A percentile compares a stretch with the other conserved stretches of the same genome.
Conservation (phyloP, 2,113 vertebrate species). For the Upupa epops region DNA sequence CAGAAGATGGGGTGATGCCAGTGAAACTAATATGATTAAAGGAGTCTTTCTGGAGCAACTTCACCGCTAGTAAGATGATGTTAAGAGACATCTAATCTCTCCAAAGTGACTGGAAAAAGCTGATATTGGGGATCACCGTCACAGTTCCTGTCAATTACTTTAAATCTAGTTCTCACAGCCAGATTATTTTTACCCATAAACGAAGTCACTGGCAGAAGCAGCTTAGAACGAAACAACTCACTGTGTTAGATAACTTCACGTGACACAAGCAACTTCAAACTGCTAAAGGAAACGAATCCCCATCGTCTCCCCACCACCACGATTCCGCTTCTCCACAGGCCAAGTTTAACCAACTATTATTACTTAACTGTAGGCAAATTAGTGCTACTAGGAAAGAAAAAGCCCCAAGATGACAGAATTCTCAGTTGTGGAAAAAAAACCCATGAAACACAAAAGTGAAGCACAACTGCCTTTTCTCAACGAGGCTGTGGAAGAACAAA, state of each 20-base stretch:
- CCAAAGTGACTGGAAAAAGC: conserved; percentile 59
- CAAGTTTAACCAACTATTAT: conserved; percentile 24
- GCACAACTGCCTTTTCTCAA: not conserved
- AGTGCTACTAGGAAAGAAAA: not conserved
- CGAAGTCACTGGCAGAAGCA: conserved; percentile 41
- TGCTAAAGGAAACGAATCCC: not conserved
- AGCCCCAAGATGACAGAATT: not conserved
- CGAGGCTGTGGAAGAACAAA: not conserved
- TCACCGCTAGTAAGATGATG: conserved; percentile 44
- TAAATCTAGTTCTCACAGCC: conserved; percentile 50
- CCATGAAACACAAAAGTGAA: not conserved
- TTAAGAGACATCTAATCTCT: conserved; percentile 67
- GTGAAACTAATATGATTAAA: conserved; percentile 66
- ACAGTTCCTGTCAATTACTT: conserved; percentile 42
- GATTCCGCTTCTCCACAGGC: not conserved
- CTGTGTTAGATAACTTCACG: not conserved
- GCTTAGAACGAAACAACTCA: not conserved
- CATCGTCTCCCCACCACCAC: not conserved
- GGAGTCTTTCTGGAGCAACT: conserved; percentile 49
- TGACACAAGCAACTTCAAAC: not conserved
- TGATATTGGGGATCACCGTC: conserved; percentile 51
- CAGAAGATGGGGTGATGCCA: conserved; percentile 34
- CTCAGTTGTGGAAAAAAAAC: conserved; percentile 27
- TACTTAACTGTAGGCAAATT: not conserved
- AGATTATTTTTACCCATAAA: conserved; percentile 52